Evolutionary conservation across 2,797 vertebrate species (phyloP).

Genomic region (Lerista edwardsae): DNA sequence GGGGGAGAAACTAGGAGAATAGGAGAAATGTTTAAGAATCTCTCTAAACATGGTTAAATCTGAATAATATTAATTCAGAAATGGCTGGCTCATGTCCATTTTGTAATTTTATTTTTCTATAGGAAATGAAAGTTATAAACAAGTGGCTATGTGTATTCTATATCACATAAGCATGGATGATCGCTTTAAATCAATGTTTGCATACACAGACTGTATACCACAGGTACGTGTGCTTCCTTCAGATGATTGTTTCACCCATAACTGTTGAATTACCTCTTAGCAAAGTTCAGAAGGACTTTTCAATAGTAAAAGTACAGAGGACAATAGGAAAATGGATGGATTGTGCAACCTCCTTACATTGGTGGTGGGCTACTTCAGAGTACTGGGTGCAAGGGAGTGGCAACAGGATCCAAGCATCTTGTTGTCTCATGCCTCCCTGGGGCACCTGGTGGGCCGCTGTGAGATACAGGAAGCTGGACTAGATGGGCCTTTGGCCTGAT

Average conservation of each 20-base stretch:
- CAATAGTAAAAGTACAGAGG: conserved; percentile 36
- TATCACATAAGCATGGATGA: conserved; percentile 96
- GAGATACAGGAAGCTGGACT: no score
- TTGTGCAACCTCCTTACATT: no score
- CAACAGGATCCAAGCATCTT: no score
- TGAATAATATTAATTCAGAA: background rate
- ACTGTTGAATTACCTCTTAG: conserved; percentile 24
- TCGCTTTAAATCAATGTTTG: conserved; percentile 92
- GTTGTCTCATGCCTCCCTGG: no score
- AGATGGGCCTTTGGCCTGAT: no score
- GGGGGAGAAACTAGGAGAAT: background rate
- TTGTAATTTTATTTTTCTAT: conserved; percentile 58
- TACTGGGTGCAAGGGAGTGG: no score
- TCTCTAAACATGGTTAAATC: background rate
- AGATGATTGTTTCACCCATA: rapidly evolving
- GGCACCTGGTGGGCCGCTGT: no score
- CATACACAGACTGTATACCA: conserved; percentile 92
- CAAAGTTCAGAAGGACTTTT: conserved; percentile 57
- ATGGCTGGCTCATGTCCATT: background rate
- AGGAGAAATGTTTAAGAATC: background rate
- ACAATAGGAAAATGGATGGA: no score
- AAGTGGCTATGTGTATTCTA: conserved; percentile 90
- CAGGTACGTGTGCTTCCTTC: conserved; percentile 80
- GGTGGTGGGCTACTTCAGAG: no score
- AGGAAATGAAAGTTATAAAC: conserved; percentile 93